Percentiles rank a stretch among this genome's conserved stretches.
These are phyloP conservation scores for Nipponacmea schrenckii DNA, from an alignment of 2,888 invertebrate genomes.

Conservation along the genomic window DNA sequence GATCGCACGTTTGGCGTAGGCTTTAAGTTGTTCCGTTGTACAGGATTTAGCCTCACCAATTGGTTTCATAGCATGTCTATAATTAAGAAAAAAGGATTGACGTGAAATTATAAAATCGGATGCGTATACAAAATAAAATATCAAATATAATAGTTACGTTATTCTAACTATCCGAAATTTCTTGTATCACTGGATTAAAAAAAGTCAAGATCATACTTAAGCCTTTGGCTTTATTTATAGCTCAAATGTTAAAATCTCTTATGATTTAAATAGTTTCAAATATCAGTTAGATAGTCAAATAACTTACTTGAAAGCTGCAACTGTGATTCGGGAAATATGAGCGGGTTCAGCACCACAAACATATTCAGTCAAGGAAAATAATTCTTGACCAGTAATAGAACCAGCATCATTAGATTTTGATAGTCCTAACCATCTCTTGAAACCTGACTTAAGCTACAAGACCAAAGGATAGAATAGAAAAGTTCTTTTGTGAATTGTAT, in stretches of 20 bases:
- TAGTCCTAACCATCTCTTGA: constrained; percentile 30
- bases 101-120: too few species aligned
- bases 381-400: constrained; percentile 24
- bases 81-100: background rate
- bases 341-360: constrained; percentile 31
- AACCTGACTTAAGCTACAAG: constrained; percentile 30
- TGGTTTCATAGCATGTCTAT: constrained; percentile 30
- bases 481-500: too few species aligned
- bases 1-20: constrained; percentile 23
- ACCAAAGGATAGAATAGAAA: background rate
- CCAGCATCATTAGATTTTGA: constrained; percentile 19
- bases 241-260: too few species aligned
- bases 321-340: constrained; percentile 25
- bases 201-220: too few species aligned
- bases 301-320: constrained; percentile 31
- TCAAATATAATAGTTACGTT: background rate
- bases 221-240: too few species aligned
- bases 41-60: constrained; percentile 28
- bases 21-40: constrained; percentile 17
- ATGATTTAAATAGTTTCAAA: background rate
- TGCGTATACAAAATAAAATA: background rate
- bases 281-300: too few species aligned
- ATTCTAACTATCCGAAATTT: background rate
- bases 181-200: background rate
- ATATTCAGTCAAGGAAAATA: constrained; percentile 33